Evolutionary conservation across 2,797 vertebrate species (phyloP).

Genomic region (Poecilia gillii): DNA sequence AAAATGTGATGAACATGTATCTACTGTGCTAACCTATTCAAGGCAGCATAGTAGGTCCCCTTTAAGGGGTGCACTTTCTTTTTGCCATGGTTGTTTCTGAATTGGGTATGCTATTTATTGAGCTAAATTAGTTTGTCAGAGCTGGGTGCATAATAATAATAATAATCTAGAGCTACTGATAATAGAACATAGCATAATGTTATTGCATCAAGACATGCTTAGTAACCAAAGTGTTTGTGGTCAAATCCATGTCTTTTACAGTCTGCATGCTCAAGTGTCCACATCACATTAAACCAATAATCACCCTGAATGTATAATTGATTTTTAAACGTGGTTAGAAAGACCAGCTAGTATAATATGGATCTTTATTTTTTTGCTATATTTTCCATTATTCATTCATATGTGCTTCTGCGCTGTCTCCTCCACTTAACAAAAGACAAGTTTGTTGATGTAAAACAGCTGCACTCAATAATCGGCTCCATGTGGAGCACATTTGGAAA

Average conservation of each 20-base stretch:
- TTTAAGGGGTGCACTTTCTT: not conserved
- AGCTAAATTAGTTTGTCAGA: not conserved
- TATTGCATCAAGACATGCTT: not conserved
- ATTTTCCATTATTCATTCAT: constrained; percentile 27
- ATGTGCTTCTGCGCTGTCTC: constrained; percentile 43
- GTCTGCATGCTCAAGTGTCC: not conserved
- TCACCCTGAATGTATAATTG: not conserved
- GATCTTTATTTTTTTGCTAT: not conserved
- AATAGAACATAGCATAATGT: not conserved
- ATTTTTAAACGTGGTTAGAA: not conserved
- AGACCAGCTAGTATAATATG: not conserved
- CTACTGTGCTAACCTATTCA: too few species aligned
- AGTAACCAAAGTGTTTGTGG: not conserved
- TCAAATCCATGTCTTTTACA: not conserved
- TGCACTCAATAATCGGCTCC: constrained; percentile 72
- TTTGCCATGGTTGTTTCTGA: not conserved
- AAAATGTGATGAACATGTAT: too few species aligned
- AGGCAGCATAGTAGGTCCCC: not conserved
- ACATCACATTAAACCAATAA: not conserved
- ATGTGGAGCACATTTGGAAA: constrained; percentile 65
- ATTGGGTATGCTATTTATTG: not conserved
- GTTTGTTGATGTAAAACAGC: constrained; percentile 75
- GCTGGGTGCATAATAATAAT: not conserved
- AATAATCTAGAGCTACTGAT: not conserved
- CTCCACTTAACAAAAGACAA: constrained; percentile 44